Percentiles rank a stretch among this genome's conserved stretches.
Conservation (phyloP, 1,140 invertebrate species). For the Dendroctonus valens region DNA sequence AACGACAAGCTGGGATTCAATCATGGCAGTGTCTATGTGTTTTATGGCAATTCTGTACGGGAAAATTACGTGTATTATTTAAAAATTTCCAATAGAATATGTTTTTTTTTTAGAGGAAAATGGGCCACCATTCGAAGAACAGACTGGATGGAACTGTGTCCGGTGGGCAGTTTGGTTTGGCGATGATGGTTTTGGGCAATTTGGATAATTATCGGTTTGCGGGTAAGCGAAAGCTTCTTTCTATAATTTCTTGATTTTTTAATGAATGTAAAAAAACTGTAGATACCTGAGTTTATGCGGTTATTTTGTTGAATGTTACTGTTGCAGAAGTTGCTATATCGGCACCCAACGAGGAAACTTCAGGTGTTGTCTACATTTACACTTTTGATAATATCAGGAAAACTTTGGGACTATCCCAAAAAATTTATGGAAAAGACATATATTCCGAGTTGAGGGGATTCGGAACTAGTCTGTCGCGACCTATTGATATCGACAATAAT, state of each 20-base stretch:
- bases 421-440: conserved; percentile 49
- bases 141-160: conserved; percentile 46
- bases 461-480: conserved; percentile 54
- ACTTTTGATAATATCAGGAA: conserved; percentile 53
- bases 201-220: conserved; percentile 55
- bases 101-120: conserved; percentile 11
- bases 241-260: not conserved
- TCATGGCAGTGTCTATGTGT: conserved; percentile 63
- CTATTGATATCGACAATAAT: conserved; percentile 54
- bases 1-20: conserved; percentile 49
- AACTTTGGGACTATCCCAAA: conserved; percentile 50
- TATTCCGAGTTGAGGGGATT: conserved; percentile 50
- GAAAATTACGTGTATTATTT: conserved; percentile 26
- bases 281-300: no score
- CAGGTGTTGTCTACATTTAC: conserved; percentile 56
- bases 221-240: conserved; percentile 15
- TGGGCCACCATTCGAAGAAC: not conserved
- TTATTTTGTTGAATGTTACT: conserved; percentile 9
- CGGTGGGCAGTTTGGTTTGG: conserved; percentile 53
- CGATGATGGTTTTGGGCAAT: conserved; percentile 54
- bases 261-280: not conserved
- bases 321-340: conserved; percentile 53
- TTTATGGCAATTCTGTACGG: conserved; percentile 47
- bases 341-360: conserved; percentile 54
- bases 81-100: not conserved